Conservation (phyloP, 2,797 vertebrate genomes). For the Poeciliopsis presidionis region DNA sequence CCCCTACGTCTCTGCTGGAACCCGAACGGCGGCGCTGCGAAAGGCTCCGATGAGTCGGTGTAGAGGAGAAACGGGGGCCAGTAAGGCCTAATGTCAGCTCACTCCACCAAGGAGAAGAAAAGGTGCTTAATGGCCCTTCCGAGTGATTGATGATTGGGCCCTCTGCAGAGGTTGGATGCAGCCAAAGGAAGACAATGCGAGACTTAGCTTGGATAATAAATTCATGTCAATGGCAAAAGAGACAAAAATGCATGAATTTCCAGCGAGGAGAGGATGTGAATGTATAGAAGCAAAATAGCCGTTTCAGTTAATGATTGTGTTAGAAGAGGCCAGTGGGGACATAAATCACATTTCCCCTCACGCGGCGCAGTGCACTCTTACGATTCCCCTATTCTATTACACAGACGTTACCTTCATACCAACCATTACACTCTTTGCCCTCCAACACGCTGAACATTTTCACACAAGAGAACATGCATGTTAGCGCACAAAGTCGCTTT, state of each 20-base stretch:
- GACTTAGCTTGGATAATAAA: slow-evolving; percentile 44
- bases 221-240: slow-evolving; percentile 35
- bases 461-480: neutral
- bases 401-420: neutral
- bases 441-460: neutral
- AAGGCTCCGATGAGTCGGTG: slow-evolving; percentile 4
- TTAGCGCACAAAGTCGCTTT: neutral
- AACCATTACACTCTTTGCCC: neutral
- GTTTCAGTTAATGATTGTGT: slow-evolving; percentile 53
- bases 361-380: neutral
- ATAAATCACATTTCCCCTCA: slow-evolving; percentile 49
- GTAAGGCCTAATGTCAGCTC: slow-evolving; percentile 37
- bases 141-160: slow-evolving; percentile 59
- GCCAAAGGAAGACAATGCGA: slow-evolving; percentile 39
- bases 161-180: slow-evolving; percentile 28
- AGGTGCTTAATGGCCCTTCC: slow-evolving; percentile 56
- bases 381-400: neutral
- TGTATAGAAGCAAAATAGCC: slow-evolving; percentile 34
- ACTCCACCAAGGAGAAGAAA: slow-evolving; percentile 48
- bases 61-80: slow-evolving; percentile 21
- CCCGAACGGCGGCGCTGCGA: neutral
- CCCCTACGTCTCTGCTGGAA: slow-evolving; percentile 3
- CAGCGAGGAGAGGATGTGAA: slow-evolving; percentile 23
- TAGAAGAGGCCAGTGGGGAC: slow-evolving; percentile 13
- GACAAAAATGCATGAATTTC: slow-evolving; percentile 25